Percentiles rank a stretch among this genome's conserved stretches.
Conservation (phyloP, 2,797 vertebrate genomes). For the Sphenodon punctatus region DNA sequence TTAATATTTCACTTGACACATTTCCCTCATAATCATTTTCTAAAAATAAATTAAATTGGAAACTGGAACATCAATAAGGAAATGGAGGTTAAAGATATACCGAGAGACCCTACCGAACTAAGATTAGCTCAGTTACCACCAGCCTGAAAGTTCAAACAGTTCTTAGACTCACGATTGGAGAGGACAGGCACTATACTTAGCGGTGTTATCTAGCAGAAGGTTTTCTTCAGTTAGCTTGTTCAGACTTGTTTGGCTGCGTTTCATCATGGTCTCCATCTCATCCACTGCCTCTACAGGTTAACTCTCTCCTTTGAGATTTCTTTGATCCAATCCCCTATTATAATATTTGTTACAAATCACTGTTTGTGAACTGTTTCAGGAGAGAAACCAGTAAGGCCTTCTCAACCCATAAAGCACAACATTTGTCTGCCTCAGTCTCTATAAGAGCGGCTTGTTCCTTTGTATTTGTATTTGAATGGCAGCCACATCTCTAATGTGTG, state of each 20-base stretch:
- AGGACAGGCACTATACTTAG: not conserved
- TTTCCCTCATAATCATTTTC: not conserved
- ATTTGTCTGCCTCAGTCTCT: too few relatives aligned
- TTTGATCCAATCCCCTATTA: not conserved
- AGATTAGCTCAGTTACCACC: not conserved
- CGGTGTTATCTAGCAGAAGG: not conserved
- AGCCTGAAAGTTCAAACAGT: slow-evolving; percentile 1
- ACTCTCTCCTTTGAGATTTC: slow-evolving; percentile 13
- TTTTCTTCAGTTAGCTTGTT: slow-evolving; percentile 6
- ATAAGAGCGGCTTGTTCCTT: too few relatives aligned
- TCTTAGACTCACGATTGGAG: not conserved
- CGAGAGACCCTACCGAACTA: not conserved
- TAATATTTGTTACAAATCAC: slow-evolving; percentile 47
- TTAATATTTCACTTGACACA: not conserved
- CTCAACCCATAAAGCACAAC: slow-evolving; percentile 37
- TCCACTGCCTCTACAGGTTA: not conserved
- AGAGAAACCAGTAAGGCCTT: slow-evolving; percentile 52
- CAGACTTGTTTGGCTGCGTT: not conserved
- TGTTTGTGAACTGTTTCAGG: slow-evolving; percentile 54
- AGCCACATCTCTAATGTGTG: too few relatives aligned
- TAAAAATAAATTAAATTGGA: not conserved
- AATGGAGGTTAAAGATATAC: not conserved
- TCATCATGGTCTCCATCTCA: not conserved
- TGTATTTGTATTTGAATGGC: too few relatives aligned
- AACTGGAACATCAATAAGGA: not conserved